These are phyloP conservation scores for Caenorhabditis drosophilae DNA, from an alignment of 2,888 invertebrate species.

Conservation along the genomic window DNA sequence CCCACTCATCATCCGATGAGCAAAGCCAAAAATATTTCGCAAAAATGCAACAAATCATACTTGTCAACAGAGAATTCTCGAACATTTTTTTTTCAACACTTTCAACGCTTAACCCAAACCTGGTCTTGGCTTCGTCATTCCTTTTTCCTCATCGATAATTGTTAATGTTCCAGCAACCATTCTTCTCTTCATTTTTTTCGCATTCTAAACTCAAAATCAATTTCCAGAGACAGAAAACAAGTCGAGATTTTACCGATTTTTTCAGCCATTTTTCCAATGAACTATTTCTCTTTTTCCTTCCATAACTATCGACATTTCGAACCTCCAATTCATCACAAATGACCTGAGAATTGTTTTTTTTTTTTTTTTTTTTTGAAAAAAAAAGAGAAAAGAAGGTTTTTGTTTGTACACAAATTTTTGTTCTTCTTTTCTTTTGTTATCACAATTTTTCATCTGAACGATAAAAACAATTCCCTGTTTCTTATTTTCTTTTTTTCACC, in stretches of 20 bases:
- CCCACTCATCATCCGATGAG: neutral
- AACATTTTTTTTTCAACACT: neutral
- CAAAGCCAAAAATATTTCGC: neutral
- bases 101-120: constrained; percentile 3
- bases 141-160: constrained; percentile 25
- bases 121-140: constrained; percentile 20
- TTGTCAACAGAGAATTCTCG: neutral
- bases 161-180: constrained; percentile 36
- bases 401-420: neutral
- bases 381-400: neutral
- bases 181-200: constrained; percentile 7
- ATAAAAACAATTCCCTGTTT: too few species aligned
- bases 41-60: neutral
- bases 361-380: too few species aligned
- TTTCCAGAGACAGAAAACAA: neutral
- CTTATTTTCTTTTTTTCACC: too few species aligned
- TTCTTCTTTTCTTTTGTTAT: neutral
- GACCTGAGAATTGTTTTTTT: too few species aligned
- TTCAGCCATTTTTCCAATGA: constrained; percentile 26
- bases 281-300: constrained; percentile 32
- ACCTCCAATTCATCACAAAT: constrained; percentile 38
- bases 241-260: constrained; percentile 4
- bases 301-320: constrained; percentile 38
- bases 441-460: too few species aligned
- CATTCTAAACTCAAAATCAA: constrained; percentile 8